Evolutionary conservation across 2,797 vertebrate genomes (phyloP).

Genomic region (Sandelia bainsii): DNA sequence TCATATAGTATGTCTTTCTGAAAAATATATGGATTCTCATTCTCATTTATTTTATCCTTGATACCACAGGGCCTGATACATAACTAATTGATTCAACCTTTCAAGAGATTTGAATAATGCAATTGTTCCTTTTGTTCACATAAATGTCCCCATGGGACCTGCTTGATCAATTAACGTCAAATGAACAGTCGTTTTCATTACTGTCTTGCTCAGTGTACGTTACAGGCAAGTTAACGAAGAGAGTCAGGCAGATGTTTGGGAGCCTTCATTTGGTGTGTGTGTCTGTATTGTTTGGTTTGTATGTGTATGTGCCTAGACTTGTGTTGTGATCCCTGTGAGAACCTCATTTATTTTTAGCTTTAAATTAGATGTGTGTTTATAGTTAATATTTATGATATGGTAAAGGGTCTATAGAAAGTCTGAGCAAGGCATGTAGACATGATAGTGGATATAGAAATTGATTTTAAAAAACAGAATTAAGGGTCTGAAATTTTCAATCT

Average conservation of each 20-base stretch:
- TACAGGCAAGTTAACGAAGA: slow-evolving; percentile 49
- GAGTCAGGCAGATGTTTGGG: slow-evolving; percentile 53
- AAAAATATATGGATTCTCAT: slow-evolving; percentile 30
- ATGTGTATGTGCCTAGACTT: slow-evolving; percentile 19
- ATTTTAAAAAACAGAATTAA: neutral
- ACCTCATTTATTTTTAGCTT: neutral
- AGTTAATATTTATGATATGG: neutral
- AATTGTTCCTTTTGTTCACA: slow-evolving; percentile 78
- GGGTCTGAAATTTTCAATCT: neutral
- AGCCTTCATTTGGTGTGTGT: slow-evolving; percentile 44
- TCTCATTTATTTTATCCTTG: slow-evolving; percentile 57
- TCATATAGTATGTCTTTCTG: slow-evolving; percentile 20
- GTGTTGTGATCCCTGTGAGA: neutral
- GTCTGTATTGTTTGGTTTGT: slow-evolving; percentile 25
- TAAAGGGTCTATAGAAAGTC: neutral
- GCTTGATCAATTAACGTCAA: slow-evolving; percentile 76
- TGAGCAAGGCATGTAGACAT: neutral
- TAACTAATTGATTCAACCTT: slow-evolving; percentile 75
- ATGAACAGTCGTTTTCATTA: slow-evolving; percentile 74
- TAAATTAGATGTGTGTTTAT: neutral
- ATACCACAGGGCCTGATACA: slow-evolving; percentile 58
- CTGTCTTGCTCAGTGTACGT: slow-evolving; percentile 57
- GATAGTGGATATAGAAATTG: neutral
- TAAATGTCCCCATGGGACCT: slow-evolving; percentile 73
- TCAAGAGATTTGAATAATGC: slow-evolving; percentile 74